phyloP scores from a whole-genome alignment of 2,113 vertebrate genomes.

The Anas platyrhynchos region DNA sequence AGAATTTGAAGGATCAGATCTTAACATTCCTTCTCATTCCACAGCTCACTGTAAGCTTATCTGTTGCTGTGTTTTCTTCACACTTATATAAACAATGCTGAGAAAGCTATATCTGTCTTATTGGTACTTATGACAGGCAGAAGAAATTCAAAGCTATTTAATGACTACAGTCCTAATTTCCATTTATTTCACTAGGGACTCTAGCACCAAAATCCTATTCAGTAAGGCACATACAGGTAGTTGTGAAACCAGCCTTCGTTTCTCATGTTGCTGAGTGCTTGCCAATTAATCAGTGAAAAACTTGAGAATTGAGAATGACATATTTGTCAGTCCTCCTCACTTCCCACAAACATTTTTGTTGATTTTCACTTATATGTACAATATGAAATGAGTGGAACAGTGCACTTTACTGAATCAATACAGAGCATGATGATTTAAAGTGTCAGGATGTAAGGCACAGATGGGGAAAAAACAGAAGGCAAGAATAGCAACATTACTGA shows the following conservation, averaged over 20 bases:
- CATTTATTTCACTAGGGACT: neutral
- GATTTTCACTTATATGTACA: slow-evolving; percentile 43
- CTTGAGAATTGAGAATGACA: neutral
- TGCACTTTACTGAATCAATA: slow-evolving; percentile 53
- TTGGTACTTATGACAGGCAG: neutral
- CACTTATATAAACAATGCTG: neutral
- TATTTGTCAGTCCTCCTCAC: slow-evolving; percentile 11
- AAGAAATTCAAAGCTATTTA: neutral
- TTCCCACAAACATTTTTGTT: slow-evolving; percentile 48
- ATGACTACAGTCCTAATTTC: neutral
- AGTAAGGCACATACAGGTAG: neutral
- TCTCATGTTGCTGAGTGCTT: neutral
- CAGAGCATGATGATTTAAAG: slow-evolving; percentile 57
- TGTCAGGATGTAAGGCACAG: slow-evolving; percentile 45
- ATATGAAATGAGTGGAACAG: slow-evolving; percentile 34
- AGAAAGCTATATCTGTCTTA: neutral
- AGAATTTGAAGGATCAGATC: neutral
- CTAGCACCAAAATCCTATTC: slow-evolving; percentile 8
- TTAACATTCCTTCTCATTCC: neutral
- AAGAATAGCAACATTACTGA: slow-evolving; percentile 37
- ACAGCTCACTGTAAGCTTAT: neutral
- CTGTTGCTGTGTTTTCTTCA: neutral
- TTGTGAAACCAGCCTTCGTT: neutral
- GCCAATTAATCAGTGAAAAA: slow-evolving; percentile 47
- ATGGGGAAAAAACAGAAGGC: neutral